These are phyloP conservation scores for Pemphredon lugubris DNA, from an alignment of 2,888 invertebrate genomes.

Conservation along the genomic window DNA sequence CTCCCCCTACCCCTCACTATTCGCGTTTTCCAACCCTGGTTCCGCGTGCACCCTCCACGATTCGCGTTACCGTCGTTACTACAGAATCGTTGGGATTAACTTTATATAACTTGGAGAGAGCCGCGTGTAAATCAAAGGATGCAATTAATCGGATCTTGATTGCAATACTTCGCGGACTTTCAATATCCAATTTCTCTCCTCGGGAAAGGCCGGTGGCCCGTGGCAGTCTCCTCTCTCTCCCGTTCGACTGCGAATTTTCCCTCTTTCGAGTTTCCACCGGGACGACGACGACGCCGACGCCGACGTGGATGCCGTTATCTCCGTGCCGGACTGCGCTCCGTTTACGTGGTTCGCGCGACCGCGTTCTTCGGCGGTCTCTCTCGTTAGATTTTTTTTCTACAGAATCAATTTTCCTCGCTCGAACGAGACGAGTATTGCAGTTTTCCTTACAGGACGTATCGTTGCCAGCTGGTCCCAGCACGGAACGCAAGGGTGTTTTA, in stretches of 20 bases:
- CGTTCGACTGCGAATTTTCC: not conserved
- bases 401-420: no score
- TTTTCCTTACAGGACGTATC: no score
- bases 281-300: no score
- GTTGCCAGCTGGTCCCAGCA: no score
- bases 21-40: conserved; percentile 1
- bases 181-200: conserved; percentile 62
- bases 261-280: conserved; percentile 2
- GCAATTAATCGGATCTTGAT: conserved; percentile 73
- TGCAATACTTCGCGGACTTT: conserved; percentile 71
- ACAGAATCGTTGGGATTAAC: conserved; percentile 59
- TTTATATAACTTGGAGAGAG: conserved; percentile 59
- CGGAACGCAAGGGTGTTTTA: no score
- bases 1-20: not conserved
- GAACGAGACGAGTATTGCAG: no score
- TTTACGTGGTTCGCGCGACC: conserved; percentile 20
- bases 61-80: conserved; percentile 7
- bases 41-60: conserved; percentile 10
- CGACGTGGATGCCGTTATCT: conserved; percentile 33
- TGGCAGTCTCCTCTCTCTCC: not conserved
- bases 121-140: conserved; percentile 71
- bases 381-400: conserved; percentile 9
- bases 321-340: conserved; percentile 31
- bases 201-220: conserved; percentile 18
- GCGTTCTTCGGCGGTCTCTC: not conserved